Base-by-base conservation (phyloP, 2,113 vertebrate genomes). In the Arizona elegans region DNA sequence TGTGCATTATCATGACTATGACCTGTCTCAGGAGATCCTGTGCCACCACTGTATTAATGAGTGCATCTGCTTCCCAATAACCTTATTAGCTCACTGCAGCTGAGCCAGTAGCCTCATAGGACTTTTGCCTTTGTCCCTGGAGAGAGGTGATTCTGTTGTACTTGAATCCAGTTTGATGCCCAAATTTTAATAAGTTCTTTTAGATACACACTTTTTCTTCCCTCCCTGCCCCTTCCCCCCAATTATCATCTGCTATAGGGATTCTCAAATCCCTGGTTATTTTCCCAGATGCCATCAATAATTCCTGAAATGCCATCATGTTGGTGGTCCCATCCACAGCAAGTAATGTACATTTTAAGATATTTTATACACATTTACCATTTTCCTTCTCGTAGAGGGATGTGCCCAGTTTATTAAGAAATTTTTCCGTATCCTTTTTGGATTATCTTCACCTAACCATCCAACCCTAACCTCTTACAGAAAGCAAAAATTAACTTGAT, bases 41-140 rank as follows among this genome's bases (percentile, higher is more conserved):
- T 97, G 97, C 98, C 98, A 98, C 98, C 97, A 97, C 98, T 98
- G 98, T 97, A 98, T 97, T 98, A 98, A 98, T 97, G 97, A 97
- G 97, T 97, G 97, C 98, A 97, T 98, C 98, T 98, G 98, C 98
- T 98, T 97, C 98, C 94, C 96, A 97, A 97, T 98, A 98, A 98
- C 98, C 97, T 98, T 98, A 98, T 98, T 98, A 98, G 98, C 97
- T 98, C 96, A 94, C 96, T 96, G 94, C 98, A 98, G 98, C 98
- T 98, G 98, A 98, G 98, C 98, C 98, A 97, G 97, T 93, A 95
- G 96, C 97, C 98, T 97, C 98, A 95, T 93, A 97, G 98, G 98
- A 95, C 91, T 96, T 97, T 96, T 96, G 95, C 94, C 96, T 95
- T n/a, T 0, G 81, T 98, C 98, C 97, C 97, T 92, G 58, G 97